These are phyloP conservation scores for Mystacornis crossleyi DNA, from an alignment of 2,113 vertebrate species.

Conservation along the genomic window DNA sequence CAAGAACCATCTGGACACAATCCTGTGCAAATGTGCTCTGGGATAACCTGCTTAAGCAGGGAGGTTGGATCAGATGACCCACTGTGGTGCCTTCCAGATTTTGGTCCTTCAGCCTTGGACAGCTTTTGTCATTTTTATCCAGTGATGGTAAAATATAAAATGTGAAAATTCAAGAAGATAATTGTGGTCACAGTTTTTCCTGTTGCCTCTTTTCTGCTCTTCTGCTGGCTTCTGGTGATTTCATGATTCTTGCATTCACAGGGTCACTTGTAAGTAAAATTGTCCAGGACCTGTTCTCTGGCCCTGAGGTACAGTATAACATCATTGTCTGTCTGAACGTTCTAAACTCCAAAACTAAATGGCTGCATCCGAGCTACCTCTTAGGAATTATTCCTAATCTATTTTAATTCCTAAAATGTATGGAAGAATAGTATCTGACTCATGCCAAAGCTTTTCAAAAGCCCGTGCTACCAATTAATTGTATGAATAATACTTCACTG, in stretches of 20 bases:
- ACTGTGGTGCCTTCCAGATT: neutral
- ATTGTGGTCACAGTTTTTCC: neutral
- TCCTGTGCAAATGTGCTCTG: neutral
- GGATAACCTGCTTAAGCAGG: neutral
- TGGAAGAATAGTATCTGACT: neutral
- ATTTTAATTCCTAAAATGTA: neutral
- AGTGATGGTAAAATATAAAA: neutral
- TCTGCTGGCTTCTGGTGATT: neutral
- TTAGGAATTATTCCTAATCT: neutral
- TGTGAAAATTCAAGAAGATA: neutral
- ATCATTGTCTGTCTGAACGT: neutral
- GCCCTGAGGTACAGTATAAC: neutral
- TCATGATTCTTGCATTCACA: neutral
- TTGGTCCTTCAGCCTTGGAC: neutral
- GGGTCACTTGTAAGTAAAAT: neutral
- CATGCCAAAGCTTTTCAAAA: neutral
- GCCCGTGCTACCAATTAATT: neutral
- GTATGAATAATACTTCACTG: neutral
- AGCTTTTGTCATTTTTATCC: neutral
- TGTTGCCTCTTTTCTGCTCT: neutral
- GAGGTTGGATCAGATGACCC: neutral
- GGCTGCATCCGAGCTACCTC: neutral
- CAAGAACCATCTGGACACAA: neutral
- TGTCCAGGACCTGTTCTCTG: neutral
- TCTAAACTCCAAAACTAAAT: neutral